phyloP scores from a whole-genome alignment of 2,113 vertebrate species.

The Chitala chitala region DNA sequence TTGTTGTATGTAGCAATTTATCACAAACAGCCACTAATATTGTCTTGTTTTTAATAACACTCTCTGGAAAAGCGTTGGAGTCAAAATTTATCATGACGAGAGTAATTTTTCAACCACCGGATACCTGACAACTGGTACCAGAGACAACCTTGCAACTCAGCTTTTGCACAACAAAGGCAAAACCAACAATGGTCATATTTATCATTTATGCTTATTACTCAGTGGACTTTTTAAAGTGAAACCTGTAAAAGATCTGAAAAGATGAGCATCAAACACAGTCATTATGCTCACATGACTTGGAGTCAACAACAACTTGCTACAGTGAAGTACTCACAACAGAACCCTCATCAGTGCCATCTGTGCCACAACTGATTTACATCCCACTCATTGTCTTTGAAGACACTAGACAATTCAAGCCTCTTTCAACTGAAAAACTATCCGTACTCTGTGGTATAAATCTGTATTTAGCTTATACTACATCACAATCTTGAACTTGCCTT shows the following conservation, averaged over 20 bases:
- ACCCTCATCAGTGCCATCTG: not conserved
- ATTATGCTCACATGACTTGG: not conserved
- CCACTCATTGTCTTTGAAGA: not conserved
- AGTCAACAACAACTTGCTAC: too few relatives aligned
- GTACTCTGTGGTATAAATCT: not conserved
- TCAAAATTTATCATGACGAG: not conserved
- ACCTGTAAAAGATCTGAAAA: not conserved
- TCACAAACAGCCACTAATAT: not conserved
- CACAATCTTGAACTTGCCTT: slow-evolving; percentile 11
- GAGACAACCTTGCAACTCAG: not conserved
- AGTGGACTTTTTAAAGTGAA: not conserved
- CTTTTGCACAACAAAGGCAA: not conserved
- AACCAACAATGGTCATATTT: not conserved
- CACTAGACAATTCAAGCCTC: not conserved
- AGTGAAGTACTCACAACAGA: not conserved
- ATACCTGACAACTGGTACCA: not conserved
- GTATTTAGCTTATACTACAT: not conserved
- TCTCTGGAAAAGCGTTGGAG: not conserved
- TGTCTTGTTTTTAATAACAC: not conserved
- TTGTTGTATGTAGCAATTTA: not conserved
- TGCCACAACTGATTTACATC: not conserved
- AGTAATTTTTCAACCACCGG: not conserved
- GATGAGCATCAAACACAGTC: not conserved
- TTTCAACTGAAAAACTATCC: not conserved
- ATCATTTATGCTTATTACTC: not conserved